phyloP scores from a whole-genome alignment of 1,140 invertebrate genomes.

The Zeugodacus cucurbitae region DNA sequence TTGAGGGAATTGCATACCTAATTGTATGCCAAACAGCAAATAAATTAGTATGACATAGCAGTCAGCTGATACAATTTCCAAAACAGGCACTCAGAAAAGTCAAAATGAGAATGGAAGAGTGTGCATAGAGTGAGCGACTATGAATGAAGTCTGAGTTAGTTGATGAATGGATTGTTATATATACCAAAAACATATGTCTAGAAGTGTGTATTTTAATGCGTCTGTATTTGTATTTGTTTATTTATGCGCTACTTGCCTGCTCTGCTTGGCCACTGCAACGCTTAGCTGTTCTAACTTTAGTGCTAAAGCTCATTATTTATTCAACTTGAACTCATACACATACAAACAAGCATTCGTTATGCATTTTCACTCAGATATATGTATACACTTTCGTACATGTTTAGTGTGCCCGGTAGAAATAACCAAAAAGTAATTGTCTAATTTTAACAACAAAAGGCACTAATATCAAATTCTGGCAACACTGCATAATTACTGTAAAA shows the following conservation, averaged over 20 bases:
- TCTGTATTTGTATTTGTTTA: neutral
- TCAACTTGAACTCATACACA: neutral
- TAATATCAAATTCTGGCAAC: slow-evolving; percentile 4
- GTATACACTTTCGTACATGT: neutral
- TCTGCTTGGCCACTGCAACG: neutral
- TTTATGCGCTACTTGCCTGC: neutral
- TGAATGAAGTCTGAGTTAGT: neutral
- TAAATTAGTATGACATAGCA: slow-evolving; percentile 23
- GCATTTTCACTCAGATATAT: neutral
- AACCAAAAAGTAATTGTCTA: slow-evolving; percentile 36
- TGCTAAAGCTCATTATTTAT: slow-evolving; percentile 18
- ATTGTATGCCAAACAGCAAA: neutral
- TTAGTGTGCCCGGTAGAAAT: neutral
- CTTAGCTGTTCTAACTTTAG: neutral
- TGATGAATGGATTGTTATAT: neutral
- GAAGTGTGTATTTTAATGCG: neutral
- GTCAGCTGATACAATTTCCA: neutral
- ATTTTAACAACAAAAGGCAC: slow-evolving; percentile 9
- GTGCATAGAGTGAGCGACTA: neutral
- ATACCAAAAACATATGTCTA: too few relatives aligned
- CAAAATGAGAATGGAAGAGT: neutral
- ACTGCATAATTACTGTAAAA: neutral
- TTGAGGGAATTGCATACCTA: neutral
- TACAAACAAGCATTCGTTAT: neutral
- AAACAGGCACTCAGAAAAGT: neutral